phyloP scores from a whole-genome alignment of 2,797 vertebrate species.

The Microctenopoma steveboyesi region DNA sequence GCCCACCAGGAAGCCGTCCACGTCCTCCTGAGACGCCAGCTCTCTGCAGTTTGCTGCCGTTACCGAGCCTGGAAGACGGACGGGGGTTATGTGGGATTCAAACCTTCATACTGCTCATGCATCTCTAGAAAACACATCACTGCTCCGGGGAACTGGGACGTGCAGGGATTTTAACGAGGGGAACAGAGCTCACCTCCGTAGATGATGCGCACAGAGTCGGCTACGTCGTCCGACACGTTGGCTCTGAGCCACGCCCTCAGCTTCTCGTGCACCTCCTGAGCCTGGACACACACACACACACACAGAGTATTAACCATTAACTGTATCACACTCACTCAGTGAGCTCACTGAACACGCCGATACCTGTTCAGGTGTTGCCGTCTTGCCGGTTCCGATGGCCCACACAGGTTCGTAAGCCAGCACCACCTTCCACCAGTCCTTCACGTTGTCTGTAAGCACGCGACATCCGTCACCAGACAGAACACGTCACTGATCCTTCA shows the following conservation, averaged over 20 bases:
- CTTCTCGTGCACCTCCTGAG: conserved; percentile 93
- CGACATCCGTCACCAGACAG: neutral
- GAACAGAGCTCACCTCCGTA: conserved; percentile 86
- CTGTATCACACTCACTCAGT: too few relatives aligned
- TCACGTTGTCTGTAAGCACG: conserved; percentile 87
- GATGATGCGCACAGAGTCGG: conserved; percentile 89
- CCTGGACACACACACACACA: conserved; percentile 69
- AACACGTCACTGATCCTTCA: too few relatives aligned
- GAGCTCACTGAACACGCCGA: neutral
- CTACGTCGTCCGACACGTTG: conserved; percentile 87
- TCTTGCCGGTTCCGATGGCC: conserved; percentile 94
- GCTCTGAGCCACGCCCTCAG: conserved; percentile 89
- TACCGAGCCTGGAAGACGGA: conserved; percentile 85
- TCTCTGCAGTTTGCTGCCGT: conserved; percentile 90
- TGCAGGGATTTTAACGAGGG: too few relatives aligned
- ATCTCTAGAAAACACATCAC: too few relatives aligned
- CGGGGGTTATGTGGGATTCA: neutral
- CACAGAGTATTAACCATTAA: too few relatives aligned
- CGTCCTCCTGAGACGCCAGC: conserved; percentile 87
- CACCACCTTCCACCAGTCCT: conserved; percentile 92
- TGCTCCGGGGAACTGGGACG: too few relatives aligned
- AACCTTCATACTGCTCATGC: too few relatives aligned
- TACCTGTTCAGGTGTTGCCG: conserved; percentile 92
- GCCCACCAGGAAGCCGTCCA: conserved; percentile 94
- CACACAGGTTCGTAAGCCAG: conserved; percentile 94